phyloP scores from a whole-genome alignment of 2,888 invertebrate genomes.

The Hyposoter dolosus region DNA sequence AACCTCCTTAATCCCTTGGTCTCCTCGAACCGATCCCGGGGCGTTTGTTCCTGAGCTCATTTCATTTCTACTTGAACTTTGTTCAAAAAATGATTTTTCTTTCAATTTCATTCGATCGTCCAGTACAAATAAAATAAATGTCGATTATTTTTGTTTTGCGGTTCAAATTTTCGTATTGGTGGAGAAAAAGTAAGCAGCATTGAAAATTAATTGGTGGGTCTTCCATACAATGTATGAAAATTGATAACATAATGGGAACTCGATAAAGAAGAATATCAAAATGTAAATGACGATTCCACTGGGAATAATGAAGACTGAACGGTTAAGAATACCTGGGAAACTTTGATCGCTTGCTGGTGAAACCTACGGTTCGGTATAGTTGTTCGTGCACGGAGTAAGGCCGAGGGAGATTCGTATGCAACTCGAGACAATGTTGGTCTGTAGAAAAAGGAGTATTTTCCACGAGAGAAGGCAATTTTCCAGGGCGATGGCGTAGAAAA shows the following conservation, averaged over 20 bases:
- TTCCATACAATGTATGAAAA: not conserved
- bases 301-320: not conserved
- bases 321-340: not conserved
- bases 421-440: conserved; percentile 52
- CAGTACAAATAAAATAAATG: not conserved
- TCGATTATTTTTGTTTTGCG: not conserved
- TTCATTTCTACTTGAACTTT: not conserved
- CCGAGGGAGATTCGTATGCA: conserved; percentile 63
- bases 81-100: not conserved
- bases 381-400: conserved; percentile 11
- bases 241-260: not conserved
- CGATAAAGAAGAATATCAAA: not conserved
- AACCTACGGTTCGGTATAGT: not conserved
- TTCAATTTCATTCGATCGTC: not conserved
- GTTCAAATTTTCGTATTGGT: not conserved
- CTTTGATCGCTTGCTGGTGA: conserved; percentile 3
- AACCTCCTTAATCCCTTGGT: too few species aligned
- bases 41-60: not conserved
- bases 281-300: not conserved
- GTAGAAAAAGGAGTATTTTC: conserved; percentile 45
- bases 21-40: too few species aligned
- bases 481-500: conserved; percentile 78
- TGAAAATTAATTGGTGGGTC: not conserved
- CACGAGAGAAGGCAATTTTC: conserved; percentile 76
- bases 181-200: not conserved